Percentiles rank a stretch among this genome's conserved stretches.
Conservation (phyloP, 2,113 vertebrate genomes). For the Pterocles burchelli region DNA sequence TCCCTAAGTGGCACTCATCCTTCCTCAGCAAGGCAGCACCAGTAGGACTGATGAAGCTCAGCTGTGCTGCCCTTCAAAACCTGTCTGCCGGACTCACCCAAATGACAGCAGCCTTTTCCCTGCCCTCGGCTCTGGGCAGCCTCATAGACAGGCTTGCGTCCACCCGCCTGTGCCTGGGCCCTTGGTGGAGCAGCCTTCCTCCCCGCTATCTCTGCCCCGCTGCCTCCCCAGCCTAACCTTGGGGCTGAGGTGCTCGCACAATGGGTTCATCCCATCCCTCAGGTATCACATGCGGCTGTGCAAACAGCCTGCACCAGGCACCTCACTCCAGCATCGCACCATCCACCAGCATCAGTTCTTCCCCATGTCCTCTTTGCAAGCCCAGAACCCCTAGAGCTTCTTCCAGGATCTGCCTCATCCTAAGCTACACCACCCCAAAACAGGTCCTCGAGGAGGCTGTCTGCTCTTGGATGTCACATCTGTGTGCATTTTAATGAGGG, state of each 20-base stretch:
- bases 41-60: neutral
- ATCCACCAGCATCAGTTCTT: neutral
- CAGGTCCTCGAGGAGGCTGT: rapidly evolving
- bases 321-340: neutral
- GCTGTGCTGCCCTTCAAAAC: neutral
- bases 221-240: slow-evolving; percentile 14
- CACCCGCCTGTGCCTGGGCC: neutral
- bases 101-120: neutral
- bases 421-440: neutral
- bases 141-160: neutral
- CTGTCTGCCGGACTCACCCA: neutral
- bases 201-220: neutral
- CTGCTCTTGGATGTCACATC: neutral
- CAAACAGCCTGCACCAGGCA: slow-evolving; percentile 7
- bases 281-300: slow-evolving; percentile 32
- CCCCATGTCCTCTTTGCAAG: neutral
- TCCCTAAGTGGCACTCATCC: neutral
- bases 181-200: neutral
- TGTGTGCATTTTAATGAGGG: neutral
- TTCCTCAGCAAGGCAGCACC: neutral
- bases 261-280: neutral
- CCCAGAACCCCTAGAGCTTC: neutral
- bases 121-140: neutral
- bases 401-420: neutral
- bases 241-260: neutral